Evolutionary conservation across 1,140 invertebrate species (phyloP), one percentile per base, ranked within the genome.

Genomic region (Leptestheria dahalacensis): DNA sequence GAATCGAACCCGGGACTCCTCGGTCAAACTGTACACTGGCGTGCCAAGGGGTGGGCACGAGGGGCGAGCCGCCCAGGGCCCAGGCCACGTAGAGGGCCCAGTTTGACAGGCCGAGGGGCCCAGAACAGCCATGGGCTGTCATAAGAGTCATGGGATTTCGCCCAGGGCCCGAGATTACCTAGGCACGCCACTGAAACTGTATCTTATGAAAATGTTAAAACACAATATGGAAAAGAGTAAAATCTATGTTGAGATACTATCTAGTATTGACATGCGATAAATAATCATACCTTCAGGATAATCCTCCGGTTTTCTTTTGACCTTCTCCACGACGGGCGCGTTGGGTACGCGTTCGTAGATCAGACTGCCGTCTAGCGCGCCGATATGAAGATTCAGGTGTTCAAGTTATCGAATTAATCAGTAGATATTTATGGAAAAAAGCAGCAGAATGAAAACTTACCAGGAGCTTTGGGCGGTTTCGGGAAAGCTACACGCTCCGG

Each of bases 401-500:
- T 41, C 15, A 41, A 41, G n/a, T 41, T 9, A 41, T 41, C 33
- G 33, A 9, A 41, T 41, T 41, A 41, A 41, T 41, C 6, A 41
- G 6, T 9, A 41, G 6, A 41, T 41, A 41, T 9, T 41, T 9
- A 41, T 41, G 15, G 33, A 9, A 41, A 6, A 9, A 41, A 41
- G 33, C 15, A 41, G 6, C 15, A 41, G 6, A 41, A 41, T 15
- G 33, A 41, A 41, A 41, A 41, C 33, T 41, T 41, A 82, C 80
- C 81, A 62, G 86, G 78, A 61, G 80, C 88, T 72, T 89, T 88
- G 10, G 88, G 87, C 57, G 88, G 88, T 73, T 87, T 85, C 47
- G 88, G 88, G 71, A 90, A 92, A 62, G 84, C 86, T 54, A 89
- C 80, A 64, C 83, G 79, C 61, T 82, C 79, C 4, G 86, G 85